phyloP scores from a whole-genome alignment of 2,797 vertebrate genomes.

The Scolopax bukidnonensis region DNA sequence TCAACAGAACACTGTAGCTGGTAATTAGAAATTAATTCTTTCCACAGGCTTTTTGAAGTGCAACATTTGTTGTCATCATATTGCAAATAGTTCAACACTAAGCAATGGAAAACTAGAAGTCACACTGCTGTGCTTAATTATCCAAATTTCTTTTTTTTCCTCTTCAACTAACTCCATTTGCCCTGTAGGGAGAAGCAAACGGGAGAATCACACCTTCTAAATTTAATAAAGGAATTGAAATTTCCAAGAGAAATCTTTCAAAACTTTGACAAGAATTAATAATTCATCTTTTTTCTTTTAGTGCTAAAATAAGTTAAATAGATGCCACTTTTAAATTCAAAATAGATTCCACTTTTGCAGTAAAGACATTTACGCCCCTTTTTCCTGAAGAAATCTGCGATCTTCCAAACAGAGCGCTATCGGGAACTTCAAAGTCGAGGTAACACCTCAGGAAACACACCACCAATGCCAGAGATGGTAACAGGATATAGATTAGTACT shows the following conservation, averaged over 20 bases:
- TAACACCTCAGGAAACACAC: background rate
- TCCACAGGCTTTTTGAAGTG: slow-evolving; percentile 63
- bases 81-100: background rate
- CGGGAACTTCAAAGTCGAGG: background rate
- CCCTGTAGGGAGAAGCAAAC: background rate
- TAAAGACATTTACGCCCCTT: background rate
- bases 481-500: background rate
- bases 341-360: background rate
- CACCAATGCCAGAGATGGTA: background rate
- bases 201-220: background rate
- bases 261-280: background rate
- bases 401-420: background rate
- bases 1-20: slow-evolving; percentile 68
- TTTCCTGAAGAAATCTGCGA: background rate
- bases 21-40: slow-evolving; percentile 72
- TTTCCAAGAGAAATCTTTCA: background rate
- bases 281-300: background rate
- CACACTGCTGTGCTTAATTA: background rate
- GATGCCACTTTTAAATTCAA: background rate
- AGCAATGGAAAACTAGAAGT: slow-evolving; percentile 9
- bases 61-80: slow-evolving; percentile 66
- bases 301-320: background rate
- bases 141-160: background rate
- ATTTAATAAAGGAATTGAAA: background rate
- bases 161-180: slow-evolving; percentile 7